These are phyloP conservation scores for Hypocryptadius cinnamomeus DNA, from an alignment of 2,113 vertebrate species.

Conservation along the genomic window DNA sequence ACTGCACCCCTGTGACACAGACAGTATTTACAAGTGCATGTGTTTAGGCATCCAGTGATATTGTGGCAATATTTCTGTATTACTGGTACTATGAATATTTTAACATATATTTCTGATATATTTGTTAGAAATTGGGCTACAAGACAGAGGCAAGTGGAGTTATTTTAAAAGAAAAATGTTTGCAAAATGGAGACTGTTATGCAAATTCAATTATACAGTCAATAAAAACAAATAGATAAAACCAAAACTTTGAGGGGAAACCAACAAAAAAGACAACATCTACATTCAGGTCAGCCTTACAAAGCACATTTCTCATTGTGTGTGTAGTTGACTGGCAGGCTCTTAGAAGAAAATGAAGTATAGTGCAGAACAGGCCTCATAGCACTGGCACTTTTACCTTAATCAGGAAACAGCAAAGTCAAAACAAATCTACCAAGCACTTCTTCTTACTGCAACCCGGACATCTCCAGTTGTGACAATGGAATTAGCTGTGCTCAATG, in stretches of 20 bases:
- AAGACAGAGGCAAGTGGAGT: neutral
- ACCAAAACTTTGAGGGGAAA: neutral
- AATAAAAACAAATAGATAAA: neutral
- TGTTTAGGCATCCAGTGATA: neutral
- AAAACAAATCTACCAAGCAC: neutral
- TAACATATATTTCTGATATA: neutral
- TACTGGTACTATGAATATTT: neutral
- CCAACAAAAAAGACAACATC: neutral
- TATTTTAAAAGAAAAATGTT: neutral
- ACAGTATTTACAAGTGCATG: neutral
- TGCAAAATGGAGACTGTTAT: neutral
- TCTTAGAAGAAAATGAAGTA: neutral
- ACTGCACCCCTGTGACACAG: neutral
- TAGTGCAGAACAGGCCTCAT: neutral
- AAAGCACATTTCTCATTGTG: neutral
- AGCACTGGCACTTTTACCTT: neutral
- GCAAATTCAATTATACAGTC: neutral
- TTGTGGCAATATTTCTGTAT: neutral
- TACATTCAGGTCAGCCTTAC: neutral
- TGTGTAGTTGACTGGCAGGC: neutral
- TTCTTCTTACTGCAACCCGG: neutral
- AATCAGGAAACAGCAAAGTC: neutral
- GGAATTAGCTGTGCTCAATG: conserved; percentile 7
- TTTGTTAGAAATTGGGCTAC: neutral
- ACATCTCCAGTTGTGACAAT: neutral